phyloP scores from a whole-genome alignment of 2,888 invertebrate species.

The Chironomus tentans region DNA sequence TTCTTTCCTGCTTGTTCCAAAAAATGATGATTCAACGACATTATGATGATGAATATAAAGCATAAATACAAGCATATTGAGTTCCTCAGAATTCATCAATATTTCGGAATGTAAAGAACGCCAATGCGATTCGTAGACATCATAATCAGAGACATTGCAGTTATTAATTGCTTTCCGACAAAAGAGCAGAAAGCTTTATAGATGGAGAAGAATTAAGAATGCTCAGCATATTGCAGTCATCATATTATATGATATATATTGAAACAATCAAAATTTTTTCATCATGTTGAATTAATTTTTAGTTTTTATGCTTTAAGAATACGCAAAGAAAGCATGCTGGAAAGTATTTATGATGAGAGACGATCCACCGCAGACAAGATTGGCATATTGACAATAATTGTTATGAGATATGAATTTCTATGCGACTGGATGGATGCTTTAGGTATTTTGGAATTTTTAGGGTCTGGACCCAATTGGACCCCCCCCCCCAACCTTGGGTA shows the following conservation, averaged over 20 bases:
- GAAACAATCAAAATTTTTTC: slow-evolving; percentile 22
- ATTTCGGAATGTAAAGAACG: neutral
- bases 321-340: neutral
- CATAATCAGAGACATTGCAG: slow-evolving; percentile 18
- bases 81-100: slow-evolving; percentile 3
- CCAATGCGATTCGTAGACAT: slow-evolving; percentile 15
- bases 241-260: neutral
- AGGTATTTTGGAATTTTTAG: neutral
- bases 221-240: neutral
- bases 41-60: too few relatives aligned
- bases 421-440: too few relatives aligned
- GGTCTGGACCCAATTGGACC: too few relatives aligned
- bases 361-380: neutral
- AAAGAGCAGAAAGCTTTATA: neutral
- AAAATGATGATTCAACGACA: too few relatives aligned
- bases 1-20: too few relatives aligned
- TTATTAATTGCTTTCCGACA: slow-evolving; percentile 24
- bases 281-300: neutral
- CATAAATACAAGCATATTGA: neutral
- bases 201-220: too few relatives aligned
- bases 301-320: neutral
- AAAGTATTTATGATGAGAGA: neutral
- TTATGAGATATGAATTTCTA: too few relatives aligned
- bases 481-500: too few relatives aligned
- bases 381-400: too few relatives aligned